Base-by-base conservation (phyloP, 1,140 invertebrate species). In the Drosophila rufa region DNA sequence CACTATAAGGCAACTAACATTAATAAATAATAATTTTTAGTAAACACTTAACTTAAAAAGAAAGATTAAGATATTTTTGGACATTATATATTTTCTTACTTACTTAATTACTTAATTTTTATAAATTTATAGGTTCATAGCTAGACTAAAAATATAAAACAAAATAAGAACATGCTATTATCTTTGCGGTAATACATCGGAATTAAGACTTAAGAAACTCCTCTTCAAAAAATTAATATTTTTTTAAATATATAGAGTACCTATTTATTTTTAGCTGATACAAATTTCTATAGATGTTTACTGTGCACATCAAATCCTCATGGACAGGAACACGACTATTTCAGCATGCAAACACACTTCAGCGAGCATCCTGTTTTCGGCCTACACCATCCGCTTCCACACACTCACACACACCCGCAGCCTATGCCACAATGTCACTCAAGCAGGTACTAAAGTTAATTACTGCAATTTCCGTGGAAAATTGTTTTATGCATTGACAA, bases 381-480 rank as follows among this genome's bases (percentile, higher is more conserved):
- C 38, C 51, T 38, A 45, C 46, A 45, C 45, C 43, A 36, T 42
- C 30, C 67, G 12, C 51, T 25, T 46, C 47, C 43, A 30, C 57
- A 51, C 45, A 51, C 33, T 19, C 25, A 56, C 58, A 59, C 46
- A 22, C 40, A 58, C 47, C 56, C 46, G 36, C 45, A 50, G 36
- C 57, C 45, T 51, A 48, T 50, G 40, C 65, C 81, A 68, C 69
- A 90, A 80, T 89, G 81, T 90, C 84, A 90, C 81, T 89, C 85
- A 89, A 89, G 80, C 85, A 89, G 86, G 85, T 89, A 89, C 85
- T 81, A 90, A 90, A 89, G 85, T 89, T 89, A 89, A 89, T 90
- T 89, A 90, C 89, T 81, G 85, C 85, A 79, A 90, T 90, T 90
- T 89, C 85, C 85, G 85, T 67, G 78, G 82, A 83, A 89, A 89